Conservation (phyloP, 2,113 vertebrate species). For the Camelus dromedarius region DNA sequence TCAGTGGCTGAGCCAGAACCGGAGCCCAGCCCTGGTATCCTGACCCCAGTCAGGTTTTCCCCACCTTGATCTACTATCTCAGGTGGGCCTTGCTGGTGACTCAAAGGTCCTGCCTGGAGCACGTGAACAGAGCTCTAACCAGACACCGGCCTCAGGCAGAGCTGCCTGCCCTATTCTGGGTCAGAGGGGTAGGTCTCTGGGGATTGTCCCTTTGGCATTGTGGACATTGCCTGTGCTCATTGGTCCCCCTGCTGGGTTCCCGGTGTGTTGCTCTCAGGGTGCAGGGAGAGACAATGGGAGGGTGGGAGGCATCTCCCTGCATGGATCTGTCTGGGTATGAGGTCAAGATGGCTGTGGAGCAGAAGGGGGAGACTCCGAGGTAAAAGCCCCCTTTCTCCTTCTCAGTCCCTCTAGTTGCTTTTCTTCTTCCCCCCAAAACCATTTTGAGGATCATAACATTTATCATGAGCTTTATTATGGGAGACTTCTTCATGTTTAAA, state of each 20-base stretch:
- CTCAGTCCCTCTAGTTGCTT: neutral
- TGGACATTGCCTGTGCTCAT: neutral
- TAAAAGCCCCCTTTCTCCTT: neutral
- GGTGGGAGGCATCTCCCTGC: no score
- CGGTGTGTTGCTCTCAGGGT: neutral
- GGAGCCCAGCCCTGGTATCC: neutral
- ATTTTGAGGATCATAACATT: constrained; percentile 75
- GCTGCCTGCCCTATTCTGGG: neutral
- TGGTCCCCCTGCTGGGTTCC: neutral
- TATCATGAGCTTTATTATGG: constrained; percentile 71
- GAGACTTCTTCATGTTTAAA: constrained; percentile 76
- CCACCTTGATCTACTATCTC: neutral
- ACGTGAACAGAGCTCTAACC: neutral
- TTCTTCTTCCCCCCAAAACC: constrained; percentile 50
- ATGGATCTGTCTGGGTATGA: neutral
- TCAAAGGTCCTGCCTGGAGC: neutral
- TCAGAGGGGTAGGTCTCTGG: neutral
- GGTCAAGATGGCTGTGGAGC: neutral
- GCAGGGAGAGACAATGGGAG: neutral
- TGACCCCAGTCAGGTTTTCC: neutral
- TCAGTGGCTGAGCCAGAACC: neutral
- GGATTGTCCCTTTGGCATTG: neutral
- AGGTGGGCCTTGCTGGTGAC: neutral
- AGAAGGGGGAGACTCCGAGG: neutral
- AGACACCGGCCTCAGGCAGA: neutral